These are phyloP conservation scores for Drosophila nr. perissopoda DNA, from an alignment of 2,888 invertebrate genomes.

Conservation along the genomic window DNA sequence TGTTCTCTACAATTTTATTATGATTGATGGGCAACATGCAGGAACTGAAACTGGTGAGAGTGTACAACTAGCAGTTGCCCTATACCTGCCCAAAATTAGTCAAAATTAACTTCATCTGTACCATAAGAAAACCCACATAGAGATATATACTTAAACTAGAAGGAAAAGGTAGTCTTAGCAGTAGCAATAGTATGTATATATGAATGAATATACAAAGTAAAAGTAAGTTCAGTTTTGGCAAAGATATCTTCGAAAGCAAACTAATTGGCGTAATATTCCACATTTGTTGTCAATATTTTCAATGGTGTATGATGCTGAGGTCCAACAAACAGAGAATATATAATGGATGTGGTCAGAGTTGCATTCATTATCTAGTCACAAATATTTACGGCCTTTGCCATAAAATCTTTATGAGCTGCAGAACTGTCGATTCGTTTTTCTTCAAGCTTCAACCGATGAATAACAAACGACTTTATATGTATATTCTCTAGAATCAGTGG, in stretches of 20 bases:
- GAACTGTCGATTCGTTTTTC: not conserved
- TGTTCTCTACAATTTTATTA: slow-evolving; percentile 56
- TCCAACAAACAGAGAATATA: not conserved
- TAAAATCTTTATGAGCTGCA: not conserved
- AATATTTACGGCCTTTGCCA: not conserved
- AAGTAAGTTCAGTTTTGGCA: not conserved
- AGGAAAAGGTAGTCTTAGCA: not conserved
- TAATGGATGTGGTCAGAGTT: not conserved
- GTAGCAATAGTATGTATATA: not conserved
- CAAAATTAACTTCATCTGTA: not conserved
- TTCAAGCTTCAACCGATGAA: not conserved
- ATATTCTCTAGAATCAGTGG: not conserved
- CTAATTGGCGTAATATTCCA: not conserved
- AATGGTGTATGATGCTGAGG: not conserved
- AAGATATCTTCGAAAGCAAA: not conserved
- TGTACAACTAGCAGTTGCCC: not conserved
- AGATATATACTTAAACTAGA: not conserved
- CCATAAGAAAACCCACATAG: not conserved
- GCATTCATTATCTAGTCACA: not conserved
- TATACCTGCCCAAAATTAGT: not conserved
- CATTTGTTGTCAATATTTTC: not conserved
- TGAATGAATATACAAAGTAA: no score
- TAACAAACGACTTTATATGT: not conserved
- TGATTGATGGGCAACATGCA: slow-evolving; percentile 72
- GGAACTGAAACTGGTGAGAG: slow-evolving; percentile 1